Conservation (phyloP, 2,113 vertebrate genomes). For the Piaya cayana region DNA sequence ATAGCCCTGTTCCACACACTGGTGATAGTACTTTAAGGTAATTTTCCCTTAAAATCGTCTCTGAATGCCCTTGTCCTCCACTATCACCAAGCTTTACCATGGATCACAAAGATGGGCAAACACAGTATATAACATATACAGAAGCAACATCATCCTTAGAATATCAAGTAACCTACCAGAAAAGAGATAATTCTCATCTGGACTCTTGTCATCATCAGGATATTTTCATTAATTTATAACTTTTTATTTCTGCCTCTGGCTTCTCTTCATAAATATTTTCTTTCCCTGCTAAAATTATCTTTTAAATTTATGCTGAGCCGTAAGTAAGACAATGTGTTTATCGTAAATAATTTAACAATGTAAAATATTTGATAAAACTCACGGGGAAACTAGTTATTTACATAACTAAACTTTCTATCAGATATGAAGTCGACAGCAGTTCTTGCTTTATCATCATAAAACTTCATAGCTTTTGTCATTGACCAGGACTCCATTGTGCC, state of each 20-base stretch:
- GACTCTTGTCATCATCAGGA: not conserved
- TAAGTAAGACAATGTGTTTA: not conserved
- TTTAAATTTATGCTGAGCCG: slow-evolving; percentile 51
- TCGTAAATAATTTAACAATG: not conserved
- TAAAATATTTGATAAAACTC: slow-evolving; percentile 56
- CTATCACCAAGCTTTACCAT: not conserved
- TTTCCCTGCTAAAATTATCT: slow-evolving; percentile 24
- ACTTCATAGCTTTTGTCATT: not conserved
- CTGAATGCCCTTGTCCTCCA: not conserved
- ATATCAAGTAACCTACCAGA: not conserved
- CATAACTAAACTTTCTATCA: not conserved
- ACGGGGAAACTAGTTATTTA: slow-evolving; percentile 9
- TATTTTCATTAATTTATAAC: slow-evolving; percentile 40
- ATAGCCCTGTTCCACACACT: not conserved
- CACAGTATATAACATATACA: not conserved
- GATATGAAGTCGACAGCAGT: not conserved
- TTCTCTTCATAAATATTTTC: slow-evolving; percentile 57
- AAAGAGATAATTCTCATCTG: not conserved
- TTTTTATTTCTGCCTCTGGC: not conserved
- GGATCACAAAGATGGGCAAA: not conserved
- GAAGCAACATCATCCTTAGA: not conserved
- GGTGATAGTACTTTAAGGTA: not conserved
- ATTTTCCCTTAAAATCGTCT: not conserved
- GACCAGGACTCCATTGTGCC: not conserved
- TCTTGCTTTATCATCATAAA: slow-evolving; percentile 46